phyloP scores from a whole-genome alignment of 2,888 invertebrate genomes.

The Drosophila differens region DNA sequence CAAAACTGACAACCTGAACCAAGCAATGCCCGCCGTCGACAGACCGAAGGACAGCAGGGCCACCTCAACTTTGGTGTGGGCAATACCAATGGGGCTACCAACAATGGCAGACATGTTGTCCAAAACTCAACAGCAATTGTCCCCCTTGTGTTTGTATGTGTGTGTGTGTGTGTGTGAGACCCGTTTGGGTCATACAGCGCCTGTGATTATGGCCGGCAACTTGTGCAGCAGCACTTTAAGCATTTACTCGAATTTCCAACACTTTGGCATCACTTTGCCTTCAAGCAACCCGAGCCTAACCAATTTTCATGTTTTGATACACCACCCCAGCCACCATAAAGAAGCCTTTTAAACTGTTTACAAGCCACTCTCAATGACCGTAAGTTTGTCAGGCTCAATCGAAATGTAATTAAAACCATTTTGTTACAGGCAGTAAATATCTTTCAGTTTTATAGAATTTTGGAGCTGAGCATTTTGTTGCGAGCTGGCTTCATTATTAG shows the following conservation, averaged over 20 bases:
- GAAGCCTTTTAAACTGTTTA: slow-evolving; percentile 4
- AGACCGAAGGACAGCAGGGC: background rate
- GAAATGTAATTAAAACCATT: slow-evolving; percentile 4
- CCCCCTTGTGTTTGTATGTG: background rate
- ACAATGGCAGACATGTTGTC: slow-evolving; percentile 34
- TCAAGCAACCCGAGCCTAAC: background rate
- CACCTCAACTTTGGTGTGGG: background rate
- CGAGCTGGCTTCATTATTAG: background rate
- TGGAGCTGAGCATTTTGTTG: background rate
- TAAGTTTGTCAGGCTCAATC: background rate
- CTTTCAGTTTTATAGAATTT: background rate
- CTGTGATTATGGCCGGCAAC: slow-evolving; percentile 47
- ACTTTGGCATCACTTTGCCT: background rate
- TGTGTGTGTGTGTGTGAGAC: slow-evolving; percentile 13
- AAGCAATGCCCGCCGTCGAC: slow-evolving; percentile 1
- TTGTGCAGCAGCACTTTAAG: slow-evolving; percentile 37
- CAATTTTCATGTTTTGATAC: background rate
- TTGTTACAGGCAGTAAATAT: background rate
- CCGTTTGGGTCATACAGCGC: slow-evolving; percentile 45
- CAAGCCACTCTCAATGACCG: slow-evolving; percentile 2
- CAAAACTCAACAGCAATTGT: slow-evolving; percentile 32
- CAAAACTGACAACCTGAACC: slow-evolving; percentile 17
- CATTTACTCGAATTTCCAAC: slow-evolving; percentile 25
- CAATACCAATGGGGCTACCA: slow-evolving; percentile 10
- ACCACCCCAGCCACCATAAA: background rate